Conservation (phyloP, 2,113 vertebrate species). For the Eulemur macaco region DNA sequence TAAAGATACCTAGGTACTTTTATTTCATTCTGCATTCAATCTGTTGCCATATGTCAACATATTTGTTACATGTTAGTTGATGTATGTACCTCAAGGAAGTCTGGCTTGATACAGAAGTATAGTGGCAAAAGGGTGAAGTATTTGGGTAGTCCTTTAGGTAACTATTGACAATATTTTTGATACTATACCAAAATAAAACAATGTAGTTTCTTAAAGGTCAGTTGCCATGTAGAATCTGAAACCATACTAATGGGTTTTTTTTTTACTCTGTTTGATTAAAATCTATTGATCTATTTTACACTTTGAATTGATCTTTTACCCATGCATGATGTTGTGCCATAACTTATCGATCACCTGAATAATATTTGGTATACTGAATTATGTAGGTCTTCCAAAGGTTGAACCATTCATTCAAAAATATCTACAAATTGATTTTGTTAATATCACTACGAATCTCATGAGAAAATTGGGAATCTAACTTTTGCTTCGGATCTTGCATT, state of each 20-base stretch:
- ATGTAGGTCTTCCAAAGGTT: neutral
- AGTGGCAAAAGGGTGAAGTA: too few relatives aligned
- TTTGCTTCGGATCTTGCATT: neutral
- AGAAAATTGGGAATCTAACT: neutral
- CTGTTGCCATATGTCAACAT: too few relatives aligned
- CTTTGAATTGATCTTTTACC: neutral
- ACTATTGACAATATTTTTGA: too few relatives aligned
- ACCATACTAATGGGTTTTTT: neutral
- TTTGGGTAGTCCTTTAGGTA: too few relatives aligned
- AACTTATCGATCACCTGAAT: neutral
- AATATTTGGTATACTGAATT: neutral
- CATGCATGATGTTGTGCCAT: neutral
- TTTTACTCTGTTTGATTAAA: conserved; percentile 1
- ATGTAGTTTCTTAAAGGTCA: too few relatives aligned
- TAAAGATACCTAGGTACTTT: too few relatives aligned
- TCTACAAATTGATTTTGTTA: neutral
- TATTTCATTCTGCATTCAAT: too few relatives aligned
- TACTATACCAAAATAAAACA: too few relatives aligned
- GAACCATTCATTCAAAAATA: neutral
- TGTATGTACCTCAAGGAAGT: too few relatives aligned
- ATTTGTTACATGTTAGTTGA: too few relatives aligned
- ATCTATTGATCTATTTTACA: neutral
- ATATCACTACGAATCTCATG: neutral
- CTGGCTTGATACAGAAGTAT: too few relatives aligned
- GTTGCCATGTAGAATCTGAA: neutral